Base-by-base conservation (phyloP, 2,797 vertebrate genomes). In the Potorous gilbertii region DNA sequence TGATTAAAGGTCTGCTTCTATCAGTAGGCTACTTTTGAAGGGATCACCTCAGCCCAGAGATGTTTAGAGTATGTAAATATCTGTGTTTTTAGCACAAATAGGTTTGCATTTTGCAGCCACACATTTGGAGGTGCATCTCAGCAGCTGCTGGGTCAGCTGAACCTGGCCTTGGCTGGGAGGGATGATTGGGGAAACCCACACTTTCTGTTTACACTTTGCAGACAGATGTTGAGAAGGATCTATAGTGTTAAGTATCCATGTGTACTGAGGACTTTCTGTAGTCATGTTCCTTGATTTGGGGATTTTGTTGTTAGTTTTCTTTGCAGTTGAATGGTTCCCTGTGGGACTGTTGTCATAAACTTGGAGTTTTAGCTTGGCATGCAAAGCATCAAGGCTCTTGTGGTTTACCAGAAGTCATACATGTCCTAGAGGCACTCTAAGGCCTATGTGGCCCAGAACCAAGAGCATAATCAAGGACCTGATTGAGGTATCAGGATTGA, bases 201-300 rank as follows among this genome's bases (percentile, higher is more conserved):
- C 96, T 96, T 92, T 97, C 91, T 96, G 94, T 97, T 97, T 97
- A 96, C 95, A 94, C 96, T 97, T 96, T 96, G 94, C 97, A 97
- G 96, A 94, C 94, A 97, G 97, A 96, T 97, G 97, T 96, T 97
- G 97, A 95, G 54, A 96, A 97, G 66, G 95, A 96, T 97, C 97
- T 95, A 94, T 94, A 96, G 95, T 95, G 91, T 95, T 97, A 93
- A 90, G 56, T 95, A 90, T 97, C 95, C 93, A 6, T 96, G 94
- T 96, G 96, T 96, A 93, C 93, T 97, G 97, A 95, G 90, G 95
- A 94, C 96, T 94, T 94, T 97, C 95, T 96, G 5, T 96, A 93
- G 95, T 97, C 97, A 96, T 97, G 97, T 97, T 97, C 97, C 93
- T 96, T 96, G 95, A 93, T 96, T 96, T 97, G 96, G 96, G 87